Conservation (phyloP, 2,797 vertebrate genomes). For the Delichon dasypus region DNA sequence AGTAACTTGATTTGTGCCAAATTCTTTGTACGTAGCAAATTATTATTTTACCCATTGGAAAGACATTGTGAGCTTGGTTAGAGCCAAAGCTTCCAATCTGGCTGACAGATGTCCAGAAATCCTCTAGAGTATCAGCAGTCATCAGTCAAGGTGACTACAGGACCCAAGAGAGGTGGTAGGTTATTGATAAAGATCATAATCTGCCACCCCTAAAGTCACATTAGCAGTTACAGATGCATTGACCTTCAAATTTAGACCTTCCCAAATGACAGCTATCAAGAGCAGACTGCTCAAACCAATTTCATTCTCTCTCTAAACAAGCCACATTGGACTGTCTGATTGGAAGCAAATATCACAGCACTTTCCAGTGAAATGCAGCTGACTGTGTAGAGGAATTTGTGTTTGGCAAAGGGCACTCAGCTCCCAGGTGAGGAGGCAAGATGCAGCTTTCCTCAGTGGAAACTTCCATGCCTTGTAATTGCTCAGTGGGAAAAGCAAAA, state of each 20-base stretch:
- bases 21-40: background rate
- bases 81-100: background rate
- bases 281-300: background rate
- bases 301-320: background rate
- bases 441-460: background rate
- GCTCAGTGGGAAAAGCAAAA: conserved; percentile 12
- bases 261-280: background rate
- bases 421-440: conserved; percentile 2
- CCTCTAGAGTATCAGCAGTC: background rate
- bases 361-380: background rate
- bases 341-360: background rate
- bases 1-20: background rate
- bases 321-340: background rate
- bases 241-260: background rate
- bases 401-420: background rate
- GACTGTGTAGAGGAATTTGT: background rate
- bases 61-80: background rate
- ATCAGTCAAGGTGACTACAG: background rate
- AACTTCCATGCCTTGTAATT: conserved; percentile 20
- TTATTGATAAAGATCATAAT: background rate
- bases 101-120: background rate
- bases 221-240: background rate
- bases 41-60: background rate
- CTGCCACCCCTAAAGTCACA: background rate
- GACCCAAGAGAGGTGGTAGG: background rate